Conservation (phyloP, 2,888 invertebrate genomes). For the Eristalis tenax region DNA sequence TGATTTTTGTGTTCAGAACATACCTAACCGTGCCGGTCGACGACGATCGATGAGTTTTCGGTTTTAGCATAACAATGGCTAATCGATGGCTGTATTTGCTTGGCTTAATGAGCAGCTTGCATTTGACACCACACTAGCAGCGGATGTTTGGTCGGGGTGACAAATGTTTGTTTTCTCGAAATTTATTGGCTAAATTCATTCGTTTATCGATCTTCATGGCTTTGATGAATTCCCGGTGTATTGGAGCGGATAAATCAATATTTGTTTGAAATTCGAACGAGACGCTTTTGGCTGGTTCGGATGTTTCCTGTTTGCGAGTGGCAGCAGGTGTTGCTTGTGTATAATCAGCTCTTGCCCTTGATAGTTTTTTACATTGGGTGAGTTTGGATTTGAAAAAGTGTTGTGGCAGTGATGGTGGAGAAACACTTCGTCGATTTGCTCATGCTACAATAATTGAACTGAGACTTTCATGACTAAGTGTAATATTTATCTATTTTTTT, state of each 20-base stretch:
- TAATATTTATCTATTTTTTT: too few species aligned
- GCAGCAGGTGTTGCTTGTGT: background rate
- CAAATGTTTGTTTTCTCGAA: constrained; percentile 41
- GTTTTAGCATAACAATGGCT: constrained; percentile 47
- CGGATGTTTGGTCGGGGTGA: constrained; percentile 17
- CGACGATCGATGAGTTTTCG: background rate
- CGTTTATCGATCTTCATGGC: constrained; percentile 14
- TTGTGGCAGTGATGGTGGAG: too few species aligned
- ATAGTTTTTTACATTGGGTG: too few species aligned
- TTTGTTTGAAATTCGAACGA: constrained; percentile 18
- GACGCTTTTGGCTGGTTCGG: background rate
- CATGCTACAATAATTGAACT: too few species aligned
- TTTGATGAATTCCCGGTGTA: constrained; percentile 10
- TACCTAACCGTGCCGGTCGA: background rate
- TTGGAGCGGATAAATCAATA: constrained; percentile 46
- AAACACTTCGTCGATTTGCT: too few species aligned
- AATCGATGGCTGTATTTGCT: constrained; percentile 64
- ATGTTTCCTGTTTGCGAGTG: background rate
- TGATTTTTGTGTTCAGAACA: constrained; percentile 32
- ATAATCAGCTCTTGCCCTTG: background rate
- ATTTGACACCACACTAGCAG: constrained; percentile 22
- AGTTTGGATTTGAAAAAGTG: too few species aligned
- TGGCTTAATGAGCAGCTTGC: constrained; percentile 69
- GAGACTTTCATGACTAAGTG: too few species aligned
- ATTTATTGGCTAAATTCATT: constrained; percentile 42